Conservation (phyloP, 2,113 vertebrate species). For the Paraplagusia blochii region DNA sequence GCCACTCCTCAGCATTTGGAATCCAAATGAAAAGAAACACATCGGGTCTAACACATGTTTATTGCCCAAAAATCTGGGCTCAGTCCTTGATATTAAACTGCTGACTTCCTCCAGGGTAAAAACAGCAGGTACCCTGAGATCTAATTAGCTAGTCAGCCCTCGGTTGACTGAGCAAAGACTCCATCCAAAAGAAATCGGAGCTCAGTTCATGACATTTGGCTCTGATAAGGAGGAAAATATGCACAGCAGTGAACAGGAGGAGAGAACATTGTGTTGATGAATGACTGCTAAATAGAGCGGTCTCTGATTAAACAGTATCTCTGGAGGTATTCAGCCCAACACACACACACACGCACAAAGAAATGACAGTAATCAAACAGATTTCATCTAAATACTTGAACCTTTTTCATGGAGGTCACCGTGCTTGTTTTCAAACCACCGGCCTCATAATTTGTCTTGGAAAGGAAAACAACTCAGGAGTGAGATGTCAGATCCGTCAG, state of each 20-base stretch:
- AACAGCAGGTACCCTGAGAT: constrained; percentile 54
- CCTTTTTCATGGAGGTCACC: constrained; percentile 37
- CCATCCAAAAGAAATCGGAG: constrained; percentile 37
- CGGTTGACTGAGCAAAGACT: constrained; percentile 45
- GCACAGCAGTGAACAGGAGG: constrained; percentile 38
- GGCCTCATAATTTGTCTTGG: constrained; percentile 40
- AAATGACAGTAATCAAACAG: constrained; percentile 48
- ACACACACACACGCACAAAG: constrained; percentile 12
- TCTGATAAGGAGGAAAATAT: constrained; percentile 36
- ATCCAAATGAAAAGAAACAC: too few relatives aligned
- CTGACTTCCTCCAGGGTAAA: constrained; percentile 42
- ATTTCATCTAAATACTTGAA: constrained; percentile 52
- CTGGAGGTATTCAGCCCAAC: constrained; percentile 28
- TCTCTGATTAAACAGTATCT: constrained; percentile 36
- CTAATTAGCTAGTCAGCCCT: constrained; percentile 59
- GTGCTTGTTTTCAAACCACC: constrained; percentile 29
- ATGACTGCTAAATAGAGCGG: constrained; percentile 35
- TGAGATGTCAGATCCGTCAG: constrained; percentile 44
- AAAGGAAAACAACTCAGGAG: constrained; percentile 50
- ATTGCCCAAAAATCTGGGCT: constrained; percentile 6
- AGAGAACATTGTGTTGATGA: constrained; percentile 41
- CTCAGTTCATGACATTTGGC: constrained; percentile 38
- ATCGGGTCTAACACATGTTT: constrained; percentile 1
- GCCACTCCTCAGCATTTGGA: too few relatives aligned
- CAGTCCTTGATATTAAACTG: constrained; percentile 17